These are phyloP conservation scores for Corythornis vintsioides DNA, from an alignment of 2,113 vertebrate genomes.

Conservation along the genomic window DNA sequence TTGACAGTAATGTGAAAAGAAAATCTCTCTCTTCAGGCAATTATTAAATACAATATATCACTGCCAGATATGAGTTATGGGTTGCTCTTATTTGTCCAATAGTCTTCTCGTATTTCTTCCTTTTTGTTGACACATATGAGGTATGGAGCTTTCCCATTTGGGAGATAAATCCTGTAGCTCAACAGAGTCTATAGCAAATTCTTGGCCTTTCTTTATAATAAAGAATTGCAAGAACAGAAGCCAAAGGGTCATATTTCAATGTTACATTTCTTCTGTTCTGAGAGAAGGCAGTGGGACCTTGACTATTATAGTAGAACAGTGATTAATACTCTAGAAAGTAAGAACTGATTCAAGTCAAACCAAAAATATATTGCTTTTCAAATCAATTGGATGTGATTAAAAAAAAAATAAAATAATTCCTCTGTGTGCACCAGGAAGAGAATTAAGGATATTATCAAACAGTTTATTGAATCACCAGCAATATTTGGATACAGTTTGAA, in stretches of 20 bases:
- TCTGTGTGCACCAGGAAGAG: not conserved
- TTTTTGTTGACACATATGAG: conserved; percentile 50
- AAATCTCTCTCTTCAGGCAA: conserved; percentile 57
- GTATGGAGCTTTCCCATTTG: conserved; percentile 57
- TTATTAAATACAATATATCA: conserved; percentile 59
- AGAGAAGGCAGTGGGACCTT: conserved; percentile 70
- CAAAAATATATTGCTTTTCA: conserved; percentile 27
- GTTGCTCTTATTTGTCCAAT: conserved; percentile 39
- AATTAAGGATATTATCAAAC: not conserved
- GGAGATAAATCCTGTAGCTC: conserved; percentile 73
- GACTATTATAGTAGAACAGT: conserved; percentile 60
- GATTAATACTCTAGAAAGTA: conserved; percentile 69
- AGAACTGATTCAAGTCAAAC: conserved; percentile 62
- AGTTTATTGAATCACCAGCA: not conserved
- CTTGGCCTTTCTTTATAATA: conserved; percentile 68
- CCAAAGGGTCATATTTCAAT: conserved; percentile 71
- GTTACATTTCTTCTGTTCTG: conserved; percentile 56
- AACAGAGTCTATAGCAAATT: conserved; percentile 62
- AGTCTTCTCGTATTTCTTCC: conserved; percentile 43
- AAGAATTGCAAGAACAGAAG: conserved; percentile 56
- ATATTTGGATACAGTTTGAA: not conserved
- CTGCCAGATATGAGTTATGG: conserved; percentile 44
- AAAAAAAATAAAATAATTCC: not conserved
- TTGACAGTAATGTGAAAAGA: conserved; percentile 60
- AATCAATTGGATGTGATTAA: conserved; percentile 36